Evolutionary conservation across 1,140 invertebrate species (phyloP).

Genomic region (Drosophila elegans): DNA sequence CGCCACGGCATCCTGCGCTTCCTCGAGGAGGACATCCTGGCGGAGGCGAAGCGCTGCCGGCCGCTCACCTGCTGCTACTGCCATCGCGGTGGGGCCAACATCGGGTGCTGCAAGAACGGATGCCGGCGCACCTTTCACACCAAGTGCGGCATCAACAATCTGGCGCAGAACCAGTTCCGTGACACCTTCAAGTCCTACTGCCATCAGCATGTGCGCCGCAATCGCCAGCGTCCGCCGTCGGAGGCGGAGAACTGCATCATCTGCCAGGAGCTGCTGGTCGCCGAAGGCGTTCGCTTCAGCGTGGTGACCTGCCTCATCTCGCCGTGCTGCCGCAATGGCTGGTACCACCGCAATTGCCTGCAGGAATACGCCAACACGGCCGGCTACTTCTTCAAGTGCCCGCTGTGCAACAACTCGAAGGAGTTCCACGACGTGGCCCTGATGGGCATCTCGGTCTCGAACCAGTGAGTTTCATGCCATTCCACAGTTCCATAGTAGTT

Average conservation of each 20-base stretch:
- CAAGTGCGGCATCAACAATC: constrained; percentile 31
- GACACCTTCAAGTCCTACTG: constrained; percentile 51
- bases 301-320: constrained; percentile 19
- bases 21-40: constrained; percentile 29
- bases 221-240: neutral
- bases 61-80: constrained; percentile 39
- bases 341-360: constrained; percentile 56
- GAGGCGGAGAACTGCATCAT: constrained; percentile 23
- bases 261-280: constrained; percentile 30
- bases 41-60: constrained; percentile 21
- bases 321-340: constrained; percentile 56
- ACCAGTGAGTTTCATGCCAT: constrained; percentile 28
- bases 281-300: neutral
- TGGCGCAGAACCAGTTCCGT: constrained; percentile 30
- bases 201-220: constrained; percentile 8
- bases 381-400: constrained; percentile 69
- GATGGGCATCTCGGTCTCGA: constrained; percentile 49
- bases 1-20: constrained; percentile 30
- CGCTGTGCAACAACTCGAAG: constrained; percentile 49
- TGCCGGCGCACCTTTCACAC: constrained; percentile 54
- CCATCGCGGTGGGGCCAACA: constrained; percentile 28
- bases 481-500: neutral
- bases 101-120: constrained; percentile 26
- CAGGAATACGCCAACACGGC: constrained; percentile 55
- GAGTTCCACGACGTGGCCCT: constrained; percentile 19